phyloP scores from a whole-genome alignment of 2,888 invertebrate species.

The Drosophila nigritarsus region DNA sequence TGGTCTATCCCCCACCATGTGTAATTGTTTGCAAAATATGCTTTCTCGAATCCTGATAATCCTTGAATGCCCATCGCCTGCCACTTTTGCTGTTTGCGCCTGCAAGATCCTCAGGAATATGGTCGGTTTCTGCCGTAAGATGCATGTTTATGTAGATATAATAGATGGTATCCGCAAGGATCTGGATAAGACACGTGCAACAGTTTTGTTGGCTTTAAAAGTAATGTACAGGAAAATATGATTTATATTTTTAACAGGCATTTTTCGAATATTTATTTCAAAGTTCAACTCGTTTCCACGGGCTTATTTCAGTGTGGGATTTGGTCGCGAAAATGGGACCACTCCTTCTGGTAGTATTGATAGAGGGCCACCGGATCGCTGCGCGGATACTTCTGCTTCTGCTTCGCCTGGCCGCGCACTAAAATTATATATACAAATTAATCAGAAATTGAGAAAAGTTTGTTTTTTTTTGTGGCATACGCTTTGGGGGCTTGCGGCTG shows the following conservation, averaged over 20 bases:
- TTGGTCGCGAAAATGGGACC: conserved; percentile 89
- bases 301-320: conserved; percentile 90
- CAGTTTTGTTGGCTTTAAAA: background rate
- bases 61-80: background rate
- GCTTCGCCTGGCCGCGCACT: conserved; percentile 61
- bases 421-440: background rate
- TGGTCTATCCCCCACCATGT: too few relatives aligned
- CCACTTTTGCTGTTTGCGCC: background rate
- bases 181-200: background rate
- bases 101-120: background rate
- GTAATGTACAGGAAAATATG: background rate
- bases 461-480: conserved; percentile 12
- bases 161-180: background rate
- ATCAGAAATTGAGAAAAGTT: background rate
- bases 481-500: conserved; percentile 21
- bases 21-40: too few relatives aligned
- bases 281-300: background rate
- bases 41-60: background rate
- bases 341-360: conserved; percentile 90
- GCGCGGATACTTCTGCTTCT: conserved; percentile 47
- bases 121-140: background rate
- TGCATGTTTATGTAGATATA: background rate
- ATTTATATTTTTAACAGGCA: background rate
- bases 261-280: background rate
- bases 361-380: conserved; percentile 91